Evolutionary conservation across 2,113 vertebrate species (phyloP).

Genomic region (Acrocephalus arundinaceus): DNA sequence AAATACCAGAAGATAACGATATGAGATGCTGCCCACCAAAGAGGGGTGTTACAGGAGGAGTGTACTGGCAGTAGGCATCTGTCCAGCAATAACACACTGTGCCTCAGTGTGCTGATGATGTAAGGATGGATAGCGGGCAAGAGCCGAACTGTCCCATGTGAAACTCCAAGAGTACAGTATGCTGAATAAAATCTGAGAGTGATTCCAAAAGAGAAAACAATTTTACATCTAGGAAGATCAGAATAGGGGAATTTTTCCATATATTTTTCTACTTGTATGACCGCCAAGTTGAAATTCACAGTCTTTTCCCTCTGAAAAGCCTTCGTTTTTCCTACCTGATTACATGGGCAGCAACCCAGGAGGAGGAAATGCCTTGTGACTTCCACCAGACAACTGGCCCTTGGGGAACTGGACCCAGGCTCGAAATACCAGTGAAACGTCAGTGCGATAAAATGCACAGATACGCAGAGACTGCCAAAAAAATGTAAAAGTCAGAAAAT

Average conservation of each 20-base stretch:
- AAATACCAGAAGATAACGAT: background rate
- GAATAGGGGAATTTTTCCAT: background rate
- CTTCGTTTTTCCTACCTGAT: background rate
- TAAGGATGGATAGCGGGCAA: background rate
- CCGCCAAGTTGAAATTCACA: background rate
- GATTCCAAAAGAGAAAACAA: background rate
- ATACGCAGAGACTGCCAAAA: background rate
- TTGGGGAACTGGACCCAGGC: background rate
- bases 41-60: background rate
- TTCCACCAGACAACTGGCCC: background rate
- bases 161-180: background rate
- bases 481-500: slow-evolving; percentile 11
- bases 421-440: background rate
- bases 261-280: background rate
- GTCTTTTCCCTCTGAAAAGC: background rate
- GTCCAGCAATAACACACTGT: background rate
- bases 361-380: slow-evolving; percentile 26
- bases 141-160: background rate
- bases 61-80: background rate
- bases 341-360: background rate
- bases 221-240: background rate
- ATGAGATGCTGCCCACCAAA: background rate
- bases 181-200: background rate
- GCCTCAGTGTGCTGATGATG: background rate
- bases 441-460: background rate